Base-by-base conservation (phyloP, 2,113 vertebrate genomes). In the Eurypyga helias region DNA sequence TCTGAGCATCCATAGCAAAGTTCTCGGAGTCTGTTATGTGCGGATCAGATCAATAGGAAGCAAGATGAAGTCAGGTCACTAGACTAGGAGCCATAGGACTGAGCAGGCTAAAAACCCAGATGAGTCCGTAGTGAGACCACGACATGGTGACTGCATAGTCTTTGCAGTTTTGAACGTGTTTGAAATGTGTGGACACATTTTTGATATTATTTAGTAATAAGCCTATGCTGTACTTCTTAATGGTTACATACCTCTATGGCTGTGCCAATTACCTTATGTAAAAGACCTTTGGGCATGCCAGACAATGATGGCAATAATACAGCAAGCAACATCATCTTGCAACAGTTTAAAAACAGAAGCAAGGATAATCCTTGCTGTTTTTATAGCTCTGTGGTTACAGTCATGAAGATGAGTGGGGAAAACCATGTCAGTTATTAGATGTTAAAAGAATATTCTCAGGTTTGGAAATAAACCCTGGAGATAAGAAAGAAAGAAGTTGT, bases 1-100 rank as follows among this genome's bases (percentile, higher is more conserved):
- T 54, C 58, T 3, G 19, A 54, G 55, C 57, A 64, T 10, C 87
- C 45, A 3, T 6, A 23, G 58, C 36, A 8, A 21, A 24, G 5
- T 11, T 43, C 54, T 83, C 0, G 0, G 62, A 33, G 4, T 52
- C 14, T 26, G 7, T 21, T 21, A 14, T 0, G 5, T 21, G 19
- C 0, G 3, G 72, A 29, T 29, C n/a, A n/a, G 21, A 13, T 19
- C 19, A 2, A 25, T 13, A 1, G 3, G 24, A 46, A 19, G 4
- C n/a, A n/a, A 77, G 14, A 21, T 4, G 36, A 57, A 70, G 14
- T 46, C 25, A 2, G 10, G 9, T 29, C 26, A 13, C 7, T 0
- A 2, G 24, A 4, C 16, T 5, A 9, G 49, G 49, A 55, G 10
- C 29, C 26, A 18, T 17, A 20, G 10, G 16, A 34, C 24, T 21